Base-by-base conservation (phyloP, 2,888 invertebrate species). In the Oscheius myriophilus region DNA sequence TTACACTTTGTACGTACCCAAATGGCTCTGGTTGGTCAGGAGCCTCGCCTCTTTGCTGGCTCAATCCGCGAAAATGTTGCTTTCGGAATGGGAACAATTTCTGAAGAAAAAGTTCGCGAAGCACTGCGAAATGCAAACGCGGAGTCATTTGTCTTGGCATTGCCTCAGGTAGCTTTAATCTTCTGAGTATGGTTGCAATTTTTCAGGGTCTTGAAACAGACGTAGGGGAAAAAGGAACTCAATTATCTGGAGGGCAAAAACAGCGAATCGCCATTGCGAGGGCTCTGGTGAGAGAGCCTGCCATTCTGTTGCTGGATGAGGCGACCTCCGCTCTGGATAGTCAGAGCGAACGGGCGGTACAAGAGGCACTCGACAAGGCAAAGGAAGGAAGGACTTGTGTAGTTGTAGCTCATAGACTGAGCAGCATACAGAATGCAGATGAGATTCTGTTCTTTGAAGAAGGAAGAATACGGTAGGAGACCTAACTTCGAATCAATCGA, bases 171-270 rank as follows among this genome's bases (percentile, higher is more conserved):
- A 52, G 0, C 66, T n/a, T 18, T 18, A n/a, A n/a, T 85, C 94
- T 94, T 6, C 95, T 95, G 88, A 93, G n/a, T n/a, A n/a, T n/a
- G n/a, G n/a, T 93, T 53, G 95, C 94, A 0, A 91, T 92, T 57
- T 91, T 94, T 67, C 39, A 66, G 75, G 74, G 72, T 49, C 78
- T 74, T 52, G 49, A 67, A 21, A 78, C 78, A 9, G 51, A 51
- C 43, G 62, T 75, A 9, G 78, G 78, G 1, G 52, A 54, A 7
- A 69, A 68, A 12, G 71, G 73, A 41, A 25, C 59, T 11, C 67
- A 72, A n/a, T 61, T 79, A 12, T 79, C 78, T 0, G 79, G 78
- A 4, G 79, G 79, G 4, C 76, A 76, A 63, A 76, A 76, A 52
- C 79, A 79, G 49, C 57, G 79, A 0, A 67, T 80, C 16, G 80